Base-by-base conservation (phyloP, 2,797 vertebrate genomes). In the Lepilemur septentrionalis region DNA sequence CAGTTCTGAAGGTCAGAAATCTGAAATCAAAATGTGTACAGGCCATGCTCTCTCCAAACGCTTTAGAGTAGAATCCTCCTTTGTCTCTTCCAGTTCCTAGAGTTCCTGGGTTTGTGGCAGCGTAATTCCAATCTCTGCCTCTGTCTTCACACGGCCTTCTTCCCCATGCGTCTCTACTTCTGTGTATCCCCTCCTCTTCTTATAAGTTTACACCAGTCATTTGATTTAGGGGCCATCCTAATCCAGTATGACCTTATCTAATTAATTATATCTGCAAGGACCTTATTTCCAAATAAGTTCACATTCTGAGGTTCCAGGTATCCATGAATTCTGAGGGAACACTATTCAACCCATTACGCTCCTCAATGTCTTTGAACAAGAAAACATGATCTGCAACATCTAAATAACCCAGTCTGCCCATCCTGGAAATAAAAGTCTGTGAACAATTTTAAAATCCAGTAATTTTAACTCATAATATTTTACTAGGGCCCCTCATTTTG, bases 401-500 rank as follows among this genome's bases (percentile, higher is more conserved):
- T 80, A 9, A 86, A 48, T 80, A 90, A 86, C 23, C 5, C 46
- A 65, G 25, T 85, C 25, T 93, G 46, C 14, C 14, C 80, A 41
- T 80, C 38, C 46, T 79, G 23, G 41, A 69, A 89, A 38, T 65
- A 28, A 57, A 79, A 63, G 46, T 80, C 43, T 43, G 3, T 80
- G 28, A 65, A 90, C 4, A 65, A 15, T 73, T 80, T 89, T 61
- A 63, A 93, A 93, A 85, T 89, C 10, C 55, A 95, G 25, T 85
- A 73, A 93, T 89, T 89, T 57, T 93, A 93, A 89, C 22, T 63
- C 12, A 75, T 46, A 32, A n/a, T 84, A 76, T 83, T 79, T 89
- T 43, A 78, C 46, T 70, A 79, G 80, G 41, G 11, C 30, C 55
- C 14, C 22, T 59, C 5, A 79, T 80, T 80, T 80, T 93, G 38